Evolutionary conservation across 2,113 vertebrate genomes (phyloP), one percentile per base, ranked within the genome.

Genomic region (Diphyllodes magnificus): DNA sequence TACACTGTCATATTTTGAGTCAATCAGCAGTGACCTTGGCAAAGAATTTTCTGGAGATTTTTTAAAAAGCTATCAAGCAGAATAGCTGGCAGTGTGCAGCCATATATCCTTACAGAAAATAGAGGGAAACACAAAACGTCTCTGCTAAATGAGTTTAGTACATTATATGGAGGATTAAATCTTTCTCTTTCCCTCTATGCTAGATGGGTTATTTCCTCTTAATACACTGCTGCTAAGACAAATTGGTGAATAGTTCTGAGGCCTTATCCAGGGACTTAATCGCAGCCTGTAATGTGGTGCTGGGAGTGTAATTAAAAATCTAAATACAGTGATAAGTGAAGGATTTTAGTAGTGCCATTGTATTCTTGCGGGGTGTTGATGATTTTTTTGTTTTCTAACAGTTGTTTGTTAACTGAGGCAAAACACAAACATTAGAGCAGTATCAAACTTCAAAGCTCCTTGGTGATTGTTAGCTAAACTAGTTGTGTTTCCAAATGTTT

Each of bases 11-110:
- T 73, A 77, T 87, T 96, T 93, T 75, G 91, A 94, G 89, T 82
- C 96, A 92, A 87, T 94, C 86, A 93, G 71, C 59, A 54, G 64
- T 95, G 96, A 96, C 93, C 95, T 96, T 96, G 92, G 57, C 75
- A 82, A 31, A 61, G 94, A 94, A 95, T 95, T 95, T 97, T 88
- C 90, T 69, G 65, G 85, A 92, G 80, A 37, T 88, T 94, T 96
- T 94, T 53, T 0, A 27, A 81, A 88, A 61, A 90, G 45, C 75
- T 68, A 21, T 72, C 45, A 49, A 94, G 60, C 75, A 86, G 91
- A 94, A 84, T 23, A 85, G 86, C 93, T 96, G 7, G 2, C 47
- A 66, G 51, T 71, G 82, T 65, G 27, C 44, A 80, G 83, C 75
- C 81, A 59, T 51, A 88, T 54, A 68, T 86, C 66, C 79, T 40